Evolutionary conservation across 2,888 invertebrate genomes (phyloP).

Genomic region (Tinea trinotella): DNA sequence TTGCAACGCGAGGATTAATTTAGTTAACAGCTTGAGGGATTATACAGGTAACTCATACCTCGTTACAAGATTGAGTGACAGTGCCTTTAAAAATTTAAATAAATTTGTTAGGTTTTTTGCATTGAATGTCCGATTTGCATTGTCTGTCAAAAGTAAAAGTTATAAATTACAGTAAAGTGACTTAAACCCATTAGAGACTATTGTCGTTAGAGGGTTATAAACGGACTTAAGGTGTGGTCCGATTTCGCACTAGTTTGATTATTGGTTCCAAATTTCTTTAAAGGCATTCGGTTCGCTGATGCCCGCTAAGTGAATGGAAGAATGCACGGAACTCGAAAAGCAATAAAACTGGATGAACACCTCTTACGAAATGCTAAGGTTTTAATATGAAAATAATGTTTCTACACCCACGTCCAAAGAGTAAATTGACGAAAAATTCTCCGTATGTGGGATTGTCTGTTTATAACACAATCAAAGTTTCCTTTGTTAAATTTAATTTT

Average conservation of each 20-base stretch:
- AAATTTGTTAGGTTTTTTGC: conserved; percentile 33
- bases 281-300: conserved; percentile 38
- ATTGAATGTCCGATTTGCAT: not conserved
- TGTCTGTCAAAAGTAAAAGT: conserved; percentile 2
- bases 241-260: conserved; percentile 45
- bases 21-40: conserved; percentile 33
- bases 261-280: conserved; percentile 42
- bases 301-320: conserved; percentile 52
- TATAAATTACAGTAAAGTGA: not conserved
- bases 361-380: conserved; percentile 38
- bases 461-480: conserved; percentile 1
- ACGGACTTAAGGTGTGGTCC: conserved; percentile 41
- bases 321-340: conserved; percentile 29
- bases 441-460: not conserved
- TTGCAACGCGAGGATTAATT: conserved; percentile 43
- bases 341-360: conserved; percentile 29
- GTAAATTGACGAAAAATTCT: not conserved
- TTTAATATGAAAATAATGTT: conserved; percentile 44
- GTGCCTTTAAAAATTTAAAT: conserved; percentile 24
- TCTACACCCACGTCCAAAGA: conserved; percentile 39
- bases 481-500: not conserved
- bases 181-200: conserved; percentile 1
- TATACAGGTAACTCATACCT: conserved; percentile 38
- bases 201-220: not conserved
- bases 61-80: conserved; percentile 58